These are phyloP conservation scores for Euphydryas editha DNA, from an alignment of 2,888 invertebrate genomes.

Conservation along the genomic window DNA sequence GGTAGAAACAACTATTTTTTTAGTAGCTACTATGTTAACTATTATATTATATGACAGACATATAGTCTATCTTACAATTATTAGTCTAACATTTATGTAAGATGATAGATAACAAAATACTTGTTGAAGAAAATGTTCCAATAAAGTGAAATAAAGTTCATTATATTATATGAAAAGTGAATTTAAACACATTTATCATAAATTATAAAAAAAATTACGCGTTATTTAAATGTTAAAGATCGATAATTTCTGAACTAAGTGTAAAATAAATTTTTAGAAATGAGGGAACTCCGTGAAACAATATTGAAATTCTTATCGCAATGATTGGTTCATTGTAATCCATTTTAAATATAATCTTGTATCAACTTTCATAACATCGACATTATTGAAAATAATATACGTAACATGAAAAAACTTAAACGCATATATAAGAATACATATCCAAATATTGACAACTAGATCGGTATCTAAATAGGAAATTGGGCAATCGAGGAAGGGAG, in stretches of 20 bases:
- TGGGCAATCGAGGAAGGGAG: constrained; percentile 80
- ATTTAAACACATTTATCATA: not conserved
- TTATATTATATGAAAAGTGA: no score
- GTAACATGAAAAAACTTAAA: not conserved
- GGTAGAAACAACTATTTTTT: no score
- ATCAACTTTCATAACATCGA: not conserved
- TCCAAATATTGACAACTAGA: constrained; percentile 48
- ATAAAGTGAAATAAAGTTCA: no score
- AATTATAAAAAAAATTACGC: not conserved
- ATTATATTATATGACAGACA: no score
- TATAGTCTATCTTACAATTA: no score
- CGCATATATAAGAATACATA: constrained; percentile 26
- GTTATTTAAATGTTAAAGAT: not conserved
- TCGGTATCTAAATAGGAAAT: constrained; percentile 71
- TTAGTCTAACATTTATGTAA: no score
- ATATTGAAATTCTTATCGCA: not conserved
- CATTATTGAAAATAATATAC: not conserved
- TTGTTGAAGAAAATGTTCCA: no score
- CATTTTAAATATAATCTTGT: constrained; percentile 1
- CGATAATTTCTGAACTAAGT: not conserved
- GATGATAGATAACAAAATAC: no score
- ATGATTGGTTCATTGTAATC: not conserved
- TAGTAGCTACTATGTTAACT: no score
- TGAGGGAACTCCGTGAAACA: not conserved
- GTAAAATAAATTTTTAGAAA: not conserved